Base-by-base conservation (phyloP, 2,888 invertebrate species). In the Myathropa florea region DNA sequence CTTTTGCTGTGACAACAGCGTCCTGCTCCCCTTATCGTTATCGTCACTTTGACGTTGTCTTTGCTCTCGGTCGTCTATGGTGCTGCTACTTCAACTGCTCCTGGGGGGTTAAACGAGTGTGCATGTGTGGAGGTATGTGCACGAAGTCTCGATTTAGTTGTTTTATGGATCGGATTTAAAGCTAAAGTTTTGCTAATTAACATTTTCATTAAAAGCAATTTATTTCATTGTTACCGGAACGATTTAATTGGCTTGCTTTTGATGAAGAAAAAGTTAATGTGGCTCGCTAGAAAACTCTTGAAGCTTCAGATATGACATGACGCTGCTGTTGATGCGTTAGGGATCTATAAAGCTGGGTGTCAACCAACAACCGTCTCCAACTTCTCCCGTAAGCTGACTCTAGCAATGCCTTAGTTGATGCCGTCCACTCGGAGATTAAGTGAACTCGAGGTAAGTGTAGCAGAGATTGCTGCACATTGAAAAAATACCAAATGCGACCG, bases 171-270 rank as follows among this genome's bases (percentile, higher is more conserved):
- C 10, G 10, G 46, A 65, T 39, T 67, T 67, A 59, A 59, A 39
- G 65, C 3, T 6, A 30, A 59, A 46, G 21, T 77, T 68, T 59
- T 77, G 30, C 55, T 21, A 61, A 77, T 70, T 61, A 70, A 21
- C 53, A 68, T 61, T 77, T 70, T 70, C 33, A 63, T 67, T 60
- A 77, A 76, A 60, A 24, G n/a, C 33, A 12, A 77, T 53, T 68
- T 18, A 46, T 46, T 46, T 46, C 18, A 18, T 7, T n/a, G 18
- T 46, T 46, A 7, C 18, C 6, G 18, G 7, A 46, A 7, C 6
- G 18, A 4, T 46, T n/a, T 18, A 46, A 14, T 6, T n/a, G 39
- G 2, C 0, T 4, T 3, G n/a, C 39, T 6, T 46, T 46, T 18
- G 18, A 18, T n/a, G 18, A 7, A 18, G 18, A 7, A 7, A 18